A percentile compares a stretch with the other conserved stretches of the same genome.
Evolutionary conservation across 2,113 vertebrate genomes (phyloP).

Genomic region (Hypanus sabinus): DNA sequence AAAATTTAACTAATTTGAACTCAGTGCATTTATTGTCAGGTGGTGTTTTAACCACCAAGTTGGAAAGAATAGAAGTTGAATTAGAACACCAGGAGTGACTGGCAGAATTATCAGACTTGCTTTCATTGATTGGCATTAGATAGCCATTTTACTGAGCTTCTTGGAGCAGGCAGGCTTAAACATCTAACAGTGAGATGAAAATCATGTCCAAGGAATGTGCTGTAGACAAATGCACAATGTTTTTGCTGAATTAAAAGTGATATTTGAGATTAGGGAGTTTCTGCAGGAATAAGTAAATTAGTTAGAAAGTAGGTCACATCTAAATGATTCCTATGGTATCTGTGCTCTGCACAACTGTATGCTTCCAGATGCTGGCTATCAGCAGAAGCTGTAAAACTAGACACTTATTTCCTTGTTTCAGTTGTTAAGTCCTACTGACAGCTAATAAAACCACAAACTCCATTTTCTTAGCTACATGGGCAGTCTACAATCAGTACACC

Average conservation of each 20-base stretch:
- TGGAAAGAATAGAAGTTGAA: background rate
- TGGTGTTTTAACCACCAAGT: background rate
- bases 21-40: background rate
- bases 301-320: background rate
- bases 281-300: background rate
- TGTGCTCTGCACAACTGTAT: background rate
- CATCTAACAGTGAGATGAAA: background rate
- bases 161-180: background rate
- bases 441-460: background rate
- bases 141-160: background rate
- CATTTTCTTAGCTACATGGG: background rate
- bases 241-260: background rate
- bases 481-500: no score
- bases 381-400: background rate
- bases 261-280: background rate
- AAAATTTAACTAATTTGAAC: background rate
- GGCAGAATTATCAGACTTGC: background rate
- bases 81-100: background rate
- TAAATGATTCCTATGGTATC: background rate
- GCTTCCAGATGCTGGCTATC: background rate
- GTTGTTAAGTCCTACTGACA: background rate
- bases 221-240: background rate
- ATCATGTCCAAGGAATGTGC: background rate
- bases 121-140: background rate
- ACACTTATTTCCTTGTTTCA: background rate